Conservation (phyloP, 1,140 invertebrate species). For the Sogatella furcifera region DNA sequence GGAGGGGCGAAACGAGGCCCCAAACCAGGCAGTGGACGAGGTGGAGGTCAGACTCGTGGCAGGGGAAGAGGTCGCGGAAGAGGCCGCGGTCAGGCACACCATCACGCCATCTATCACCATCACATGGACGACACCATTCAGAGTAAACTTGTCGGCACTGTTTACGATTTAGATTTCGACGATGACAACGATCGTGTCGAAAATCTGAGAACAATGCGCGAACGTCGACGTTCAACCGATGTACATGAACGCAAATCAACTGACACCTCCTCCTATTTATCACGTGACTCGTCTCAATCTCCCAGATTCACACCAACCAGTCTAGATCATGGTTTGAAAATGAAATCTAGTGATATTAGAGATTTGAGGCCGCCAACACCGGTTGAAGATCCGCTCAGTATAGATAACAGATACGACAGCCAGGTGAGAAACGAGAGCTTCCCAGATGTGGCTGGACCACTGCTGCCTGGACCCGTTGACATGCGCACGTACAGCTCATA, state of each 20-base stretch:
- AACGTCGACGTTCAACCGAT: slow-evolving; percentile 65
- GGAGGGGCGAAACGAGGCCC: slow-evolving; percentile 31
- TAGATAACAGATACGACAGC: slow-evolving; percentile 14
- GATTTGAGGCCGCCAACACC: slow-evolving; percentile 23
- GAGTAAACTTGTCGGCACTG: slow-evolving; percentile 71
- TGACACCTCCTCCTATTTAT: slow-evolving; percentile 37
- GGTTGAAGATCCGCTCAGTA: slow-evolving; percentile 23
- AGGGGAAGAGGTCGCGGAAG: slow-evolving; percentile 59
- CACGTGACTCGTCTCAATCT: slow-evolving; percentile 43
- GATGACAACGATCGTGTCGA: slow-evolving; percentile 70
- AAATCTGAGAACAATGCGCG: slow-evolving; percentile 67
- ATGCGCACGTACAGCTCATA: slow-evolving; percentile 68
- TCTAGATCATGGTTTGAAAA: slow-evolving; percentile 26
- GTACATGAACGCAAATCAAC: slow-evolving; percentile 47
- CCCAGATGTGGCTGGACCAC: slow-evolving; percentile 50
- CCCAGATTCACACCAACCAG: slow-evolving; percentile 39
- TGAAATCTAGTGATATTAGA: slow-evolving; percentile 25
- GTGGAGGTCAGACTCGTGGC: slow-evolving; percentile 40
- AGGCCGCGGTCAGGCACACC: slow-evolving; percentile 35
- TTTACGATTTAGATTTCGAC: slow-evolving; percentile 77
- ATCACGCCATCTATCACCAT: slow-evolving; percentile 15
- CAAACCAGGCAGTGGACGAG: slow-evolving; percentile 38
- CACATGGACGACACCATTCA: slow-evolving; percentile 45
- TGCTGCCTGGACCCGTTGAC: slow-evolving; percentile 72
- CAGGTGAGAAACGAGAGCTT: slow-evolving; percentile 26